Percentiles rank a stretch among this genome's conserved stretches.
phyloP scores from a whole-genome alignment of 1,140 invertebrate species.

The Drosophila albomicans region DNA sequence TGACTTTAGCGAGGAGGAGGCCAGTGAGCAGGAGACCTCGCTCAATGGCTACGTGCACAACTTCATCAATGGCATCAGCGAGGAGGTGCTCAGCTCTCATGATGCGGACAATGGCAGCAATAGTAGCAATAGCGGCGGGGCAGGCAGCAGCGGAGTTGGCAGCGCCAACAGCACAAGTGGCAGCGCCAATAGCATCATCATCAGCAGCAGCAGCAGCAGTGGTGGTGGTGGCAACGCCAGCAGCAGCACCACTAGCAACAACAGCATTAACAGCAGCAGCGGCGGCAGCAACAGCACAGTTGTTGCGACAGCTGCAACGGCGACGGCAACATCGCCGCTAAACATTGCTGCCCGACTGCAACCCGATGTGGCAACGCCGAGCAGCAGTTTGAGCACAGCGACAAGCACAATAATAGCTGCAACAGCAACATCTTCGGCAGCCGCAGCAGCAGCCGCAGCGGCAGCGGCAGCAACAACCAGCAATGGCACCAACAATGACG shows the following conservation, averaged over 20 bases:
- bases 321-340: neutral
- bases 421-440: slow-evolving; percentile 4
- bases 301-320: neutral
- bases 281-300: neutral
- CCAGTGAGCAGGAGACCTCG: slow-evolving; percentile 65
- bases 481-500: neutral
- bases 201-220: slow-evolving; percentile 1
- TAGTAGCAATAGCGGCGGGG: slow-evolving; percentile 7
- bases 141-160: neutral
- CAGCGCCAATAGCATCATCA: slow-evolving; percentile 8
- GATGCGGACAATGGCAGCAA: slow-evolving; percentile 32
- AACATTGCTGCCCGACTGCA: neutral
- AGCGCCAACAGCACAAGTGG: slow-evolving; percentile 1
- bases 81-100: slow-evolving; percentile 42
- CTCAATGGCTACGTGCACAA: slow-evolving; percentile 81
- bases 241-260: slow-evolving; percentile 8
- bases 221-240: neutral
- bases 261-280: neutral
- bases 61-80: slow-evolving; percentile 82
- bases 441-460: neutral
- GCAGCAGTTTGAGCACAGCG: neutral
- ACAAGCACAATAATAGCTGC: slow-evolving; percentile 7
- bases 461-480: neutral
- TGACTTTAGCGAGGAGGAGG: slow-evolving; percentile 74
- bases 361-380: slow-evolving; percentile 1